Conservation (phyloP, 2,888 invertebrate species). For the Neelides folsomi region DNA sequence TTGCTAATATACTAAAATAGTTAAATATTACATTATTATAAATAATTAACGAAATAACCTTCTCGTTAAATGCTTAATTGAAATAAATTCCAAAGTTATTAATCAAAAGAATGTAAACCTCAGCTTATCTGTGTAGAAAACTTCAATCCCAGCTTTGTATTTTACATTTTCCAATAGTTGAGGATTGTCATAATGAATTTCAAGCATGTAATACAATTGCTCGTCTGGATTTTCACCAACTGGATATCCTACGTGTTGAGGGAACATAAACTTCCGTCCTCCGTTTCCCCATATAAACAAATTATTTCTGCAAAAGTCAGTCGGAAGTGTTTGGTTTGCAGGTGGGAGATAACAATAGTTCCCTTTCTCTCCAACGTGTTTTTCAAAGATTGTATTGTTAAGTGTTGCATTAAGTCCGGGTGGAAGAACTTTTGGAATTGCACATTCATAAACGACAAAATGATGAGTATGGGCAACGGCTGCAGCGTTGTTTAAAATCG, state of each 20-base stretch:
- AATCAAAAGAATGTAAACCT: not conserved
- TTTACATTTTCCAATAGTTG: not conserved
- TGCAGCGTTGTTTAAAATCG: slow-evolving; percentile 38
- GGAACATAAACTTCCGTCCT: slow-evolving; percentile 58
- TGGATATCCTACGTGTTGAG: slow-evolving; percentile 64
- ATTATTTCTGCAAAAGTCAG: slow-evolving; percentile 13
- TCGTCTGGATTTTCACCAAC: slow-evolving; percentile 48
- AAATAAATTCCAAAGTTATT: too few species aligned
- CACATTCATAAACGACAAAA: slow-evolving; percentile 73
- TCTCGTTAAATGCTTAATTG: too few species aligned
- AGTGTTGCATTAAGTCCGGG: slow-evolving; percentile 15
- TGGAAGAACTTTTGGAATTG: slow-evolving; percentile 7
- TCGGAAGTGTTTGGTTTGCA: slow-evolving; percentile 14
- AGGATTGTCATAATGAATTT: not conserved
- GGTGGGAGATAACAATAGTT: slow-evolving; percentile 20
- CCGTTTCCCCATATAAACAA: slow-evolving; percentile 19
- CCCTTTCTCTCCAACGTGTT: slow-evolving; percentile 13
- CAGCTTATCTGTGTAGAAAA: not conserved
- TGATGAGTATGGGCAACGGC: slow-evolving; percentile 47
- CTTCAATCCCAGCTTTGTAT: not conserved
- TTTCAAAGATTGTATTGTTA: slow-evolving; percentile 13
- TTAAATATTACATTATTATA: too few species aligned
- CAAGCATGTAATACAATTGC: not conserved
- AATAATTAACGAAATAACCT: too few species aligned
- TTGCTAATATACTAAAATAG: too few species aligned